Evolutionary conservation across 2,113 vertebrate species (phyloP).

Genomic region (Dasyprocta punctata): DNA sequence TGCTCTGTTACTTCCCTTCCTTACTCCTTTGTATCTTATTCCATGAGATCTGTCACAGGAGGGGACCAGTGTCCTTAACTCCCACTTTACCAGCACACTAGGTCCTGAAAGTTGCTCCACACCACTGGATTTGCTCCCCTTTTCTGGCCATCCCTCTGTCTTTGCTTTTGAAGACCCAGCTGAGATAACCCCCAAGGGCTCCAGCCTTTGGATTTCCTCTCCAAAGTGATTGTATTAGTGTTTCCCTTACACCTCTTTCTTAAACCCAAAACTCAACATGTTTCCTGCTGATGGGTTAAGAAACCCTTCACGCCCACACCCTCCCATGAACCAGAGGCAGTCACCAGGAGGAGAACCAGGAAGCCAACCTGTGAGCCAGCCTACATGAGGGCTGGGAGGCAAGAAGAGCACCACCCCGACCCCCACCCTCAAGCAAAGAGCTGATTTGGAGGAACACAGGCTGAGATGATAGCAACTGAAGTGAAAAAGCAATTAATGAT

Average conservation of each 20-base stretch:
- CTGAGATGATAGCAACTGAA: no score
- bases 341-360: no score
- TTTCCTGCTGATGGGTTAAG: not conserved
- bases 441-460: no score
- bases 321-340: no score
- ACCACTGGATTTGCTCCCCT: no score
- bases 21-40: not conserved
- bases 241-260: not conserved
- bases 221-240: not conserved
- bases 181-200: not conserved
- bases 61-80: accelerated
- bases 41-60: accelerated
- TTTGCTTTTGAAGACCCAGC: not conserved
- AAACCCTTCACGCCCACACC: accelerated
- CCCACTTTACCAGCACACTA: not conserved
- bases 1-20: not conserved
- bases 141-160: accelerated
- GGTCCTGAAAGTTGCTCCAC: not conserved
- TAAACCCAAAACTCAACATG: not conserved
- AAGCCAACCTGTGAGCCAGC: no score
- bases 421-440: no score
- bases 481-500: no score
- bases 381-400: no score
- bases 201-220: not conserved
- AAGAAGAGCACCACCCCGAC: no score